A percentile compares a stretch with the other conserved stretches of the same genome.
phyloP scores from a whole-genome alignment of 2,888 invertebrate genomes.

The Eurytoma adleriae region DNA sequence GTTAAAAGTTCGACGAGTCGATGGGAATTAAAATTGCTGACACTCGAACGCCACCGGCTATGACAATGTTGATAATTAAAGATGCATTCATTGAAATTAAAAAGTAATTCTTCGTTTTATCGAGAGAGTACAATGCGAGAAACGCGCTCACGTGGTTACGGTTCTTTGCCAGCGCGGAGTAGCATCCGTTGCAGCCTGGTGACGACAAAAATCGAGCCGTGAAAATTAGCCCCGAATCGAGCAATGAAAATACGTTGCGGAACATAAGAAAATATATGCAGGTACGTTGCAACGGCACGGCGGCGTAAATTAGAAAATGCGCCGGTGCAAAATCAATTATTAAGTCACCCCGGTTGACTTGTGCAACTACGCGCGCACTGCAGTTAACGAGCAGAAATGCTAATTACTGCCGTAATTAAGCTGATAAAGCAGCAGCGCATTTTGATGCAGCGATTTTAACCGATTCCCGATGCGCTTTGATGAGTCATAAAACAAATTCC shows the following conservation, averaged over 20 bases:
- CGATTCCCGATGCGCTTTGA: too few species aligned
- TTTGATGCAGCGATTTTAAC: neutral
- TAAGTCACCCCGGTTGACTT: constrained; percentile 8
- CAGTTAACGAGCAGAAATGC: neutral
- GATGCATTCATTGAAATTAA: constrained; percentile 3
- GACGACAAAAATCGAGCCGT: neutral
- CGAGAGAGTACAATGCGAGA: neutral
- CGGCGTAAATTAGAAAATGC: constrained; percentile 32
- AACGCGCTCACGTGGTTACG: constrained; percentile 4
- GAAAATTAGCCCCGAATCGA: too few species aligned
- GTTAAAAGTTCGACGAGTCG: constrained; percentile 2
- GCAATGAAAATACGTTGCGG: constrained; percentile 9
- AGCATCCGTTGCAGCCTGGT: neutral
- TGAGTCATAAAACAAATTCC: too few species aligned
- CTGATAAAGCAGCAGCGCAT: constrained; percentile 21
- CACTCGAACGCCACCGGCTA: neutral
- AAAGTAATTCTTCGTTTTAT: constrained; percentile 24
- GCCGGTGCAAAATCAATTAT: constrained; percentile 21
- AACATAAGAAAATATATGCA: constrained; percentile 5
- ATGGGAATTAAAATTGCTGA: constrained; percentile 36
- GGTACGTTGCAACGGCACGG: too few species aligned
- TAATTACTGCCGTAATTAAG: constrained; percentile 18
- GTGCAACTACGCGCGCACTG: constrained; percentile 12
- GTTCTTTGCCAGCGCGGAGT: neutral
- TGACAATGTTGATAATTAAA: constrained; percentile 33